These are phyloP conservation scores for Ophiodon elongatus DNA, from an alignment of 2,113 vertebrate species.

Conservation along the genomic window DNA sequence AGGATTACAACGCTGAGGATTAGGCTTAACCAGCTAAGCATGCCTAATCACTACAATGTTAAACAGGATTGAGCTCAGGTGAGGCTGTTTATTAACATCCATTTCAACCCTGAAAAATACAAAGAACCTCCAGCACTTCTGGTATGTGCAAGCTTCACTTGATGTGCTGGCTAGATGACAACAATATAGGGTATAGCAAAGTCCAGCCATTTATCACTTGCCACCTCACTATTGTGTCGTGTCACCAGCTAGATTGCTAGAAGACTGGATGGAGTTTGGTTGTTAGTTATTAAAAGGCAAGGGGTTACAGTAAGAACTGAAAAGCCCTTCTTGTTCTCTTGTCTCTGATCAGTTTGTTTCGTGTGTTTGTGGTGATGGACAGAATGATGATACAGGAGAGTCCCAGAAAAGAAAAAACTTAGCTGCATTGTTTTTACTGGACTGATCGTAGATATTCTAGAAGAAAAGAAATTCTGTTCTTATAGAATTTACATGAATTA, in stretches of 20 bases:
- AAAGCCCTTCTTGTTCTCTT: conserved; percentile 12
- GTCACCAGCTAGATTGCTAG: conserved; percentile 60
- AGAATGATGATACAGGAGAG: conserved; percentile 49
- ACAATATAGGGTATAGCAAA: conserved; percentile 33
- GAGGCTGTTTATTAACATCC: conserved; percentile 68
- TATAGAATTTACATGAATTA: neutral
- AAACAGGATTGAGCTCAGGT: conserved; percentile 74
- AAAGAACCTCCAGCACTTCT: conserved; percentile 18
- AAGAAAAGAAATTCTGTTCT: neutral
- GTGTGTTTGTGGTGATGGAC: conserved; percentile 43
- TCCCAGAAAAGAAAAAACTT: conserved; percentile 1
- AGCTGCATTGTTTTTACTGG: neutral
- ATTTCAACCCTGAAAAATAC: conserved; percentile 27
- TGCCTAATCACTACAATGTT: conserved; percentile 67
- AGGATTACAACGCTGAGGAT: conserved; percentile 73
- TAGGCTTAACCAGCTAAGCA: conserved; percentile 76
- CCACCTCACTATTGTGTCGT: conserved; percentile 33
- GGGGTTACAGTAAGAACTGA: conserved; percentile 34
- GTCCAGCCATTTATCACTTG: conserved; percentile 71
- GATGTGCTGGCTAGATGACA: conserved; percentile 23
- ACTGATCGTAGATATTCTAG: neutral
- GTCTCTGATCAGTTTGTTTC: conserved; percentile 32
- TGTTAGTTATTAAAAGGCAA: conserved; percentile 60
- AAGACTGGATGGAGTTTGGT: conserved; percentile 56
- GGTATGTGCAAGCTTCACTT: conserved; percentile 19